A percentile compares a stretch with the other conserved stretches of the same genome.
Evolutionary conservation across 2,797 vertebrate species (phyloP).

Genomic region (Gadopsis marmoratus): DNA sequence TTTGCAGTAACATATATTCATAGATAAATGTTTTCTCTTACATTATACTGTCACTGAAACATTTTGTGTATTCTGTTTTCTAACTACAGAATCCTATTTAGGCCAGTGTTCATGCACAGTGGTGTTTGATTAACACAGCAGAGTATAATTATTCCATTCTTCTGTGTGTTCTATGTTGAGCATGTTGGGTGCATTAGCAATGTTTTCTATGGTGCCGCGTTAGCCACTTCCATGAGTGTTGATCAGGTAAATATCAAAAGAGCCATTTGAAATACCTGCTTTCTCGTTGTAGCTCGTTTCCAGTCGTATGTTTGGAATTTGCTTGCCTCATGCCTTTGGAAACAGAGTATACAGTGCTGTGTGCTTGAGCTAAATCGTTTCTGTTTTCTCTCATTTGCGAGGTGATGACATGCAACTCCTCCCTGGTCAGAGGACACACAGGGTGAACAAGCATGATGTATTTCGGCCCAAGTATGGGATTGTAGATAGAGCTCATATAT

Average conservation of each 20-base stretch:
- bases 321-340: too few species aligned
- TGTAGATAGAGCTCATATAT: background rate
- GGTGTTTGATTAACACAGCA: constrained; percentile 5
- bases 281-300: background rate
- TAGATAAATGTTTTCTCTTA: background rate
- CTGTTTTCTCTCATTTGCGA: constrained; percentile 36
- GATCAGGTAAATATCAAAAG: background rate
- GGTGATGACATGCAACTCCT: background rate
- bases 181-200: too few species aligned
- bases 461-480: background rate
- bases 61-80: background rate
- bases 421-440: background rate
- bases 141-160: background rate
- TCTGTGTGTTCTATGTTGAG: background rate
- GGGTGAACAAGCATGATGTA: background rate
- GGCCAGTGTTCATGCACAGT: background rate
- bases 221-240: background rate
- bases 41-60: background rate
- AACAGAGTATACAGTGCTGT: background rate
- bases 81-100: background rate
- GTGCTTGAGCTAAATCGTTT: constrained; percentile 7
- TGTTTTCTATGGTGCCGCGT: background rate
- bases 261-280: background rate
- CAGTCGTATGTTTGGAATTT: background rate
- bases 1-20: background rate